Evolutionary conservation across 2,888 invertebrate species (phyloP), one percentile per base, ranked within the genome.

Genomic region (Agrotis clavis): DNA sequence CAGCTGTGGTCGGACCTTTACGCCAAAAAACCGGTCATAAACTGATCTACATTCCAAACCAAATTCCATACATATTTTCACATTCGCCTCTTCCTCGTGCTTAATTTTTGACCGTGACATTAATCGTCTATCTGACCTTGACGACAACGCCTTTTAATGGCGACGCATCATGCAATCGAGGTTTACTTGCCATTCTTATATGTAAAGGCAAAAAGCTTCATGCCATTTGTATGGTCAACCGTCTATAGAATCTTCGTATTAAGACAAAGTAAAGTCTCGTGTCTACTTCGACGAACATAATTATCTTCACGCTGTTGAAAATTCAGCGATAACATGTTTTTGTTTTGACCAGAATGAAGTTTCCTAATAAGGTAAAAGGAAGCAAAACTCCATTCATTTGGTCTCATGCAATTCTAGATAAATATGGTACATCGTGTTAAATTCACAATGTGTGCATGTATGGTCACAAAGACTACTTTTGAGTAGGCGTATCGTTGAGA

Each of bases 41-140:
- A 35, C 41, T 79, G 57, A 51, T 53, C 51, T 41, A 69, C 13
- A 56, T 67, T 74, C 14, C 50, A 60, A 50, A 19, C 18, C n/a
- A 35, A 64, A 56, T 64, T 47, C 47, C 59, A 41, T 50, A 61
- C 59, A 60, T 65, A 19, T 79, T 60, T 64, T 75, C 61, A 51
- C 57, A 62, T 60, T 53, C 53, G 47, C 30, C 69, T 65, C 73
- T 82, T 84, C 83, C 82, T 76, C 56, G 62, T 71, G 65, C 54
- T 81, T 56, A 71, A 71, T 62, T 62, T 67, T 72, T 63, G 51
- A 45, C 86, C 85, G 50, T 86, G 86, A 75, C 82, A 81, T 81
- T 81, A 82, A 82, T 86, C 63, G 77, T 53, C 63, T 71, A 81
- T 80, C 68, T 71, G 79, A 71, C 83, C 82, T 16, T 85, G 85